Base-by-base conservation (phyloP, 2,797 vertebrate genomes). In the Antrozous pallidus region DNA sequence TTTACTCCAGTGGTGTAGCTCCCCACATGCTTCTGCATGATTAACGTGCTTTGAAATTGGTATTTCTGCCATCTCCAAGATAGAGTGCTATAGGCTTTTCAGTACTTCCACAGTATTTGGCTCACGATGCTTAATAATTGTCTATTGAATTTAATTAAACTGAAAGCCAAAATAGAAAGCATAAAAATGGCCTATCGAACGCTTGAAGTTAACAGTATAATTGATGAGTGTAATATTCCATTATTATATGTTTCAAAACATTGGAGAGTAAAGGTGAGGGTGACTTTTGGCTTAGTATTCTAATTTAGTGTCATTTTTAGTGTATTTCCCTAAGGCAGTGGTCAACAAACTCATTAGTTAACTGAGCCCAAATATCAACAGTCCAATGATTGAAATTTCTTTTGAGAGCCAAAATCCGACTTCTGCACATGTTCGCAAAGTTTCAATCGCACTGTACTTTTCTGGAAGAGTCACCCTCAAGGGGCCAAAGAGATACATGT, bases 91-190 rank as follows among this genome's bases (percentile, higher is more conserved):
- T 4, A 26, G 49, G 31, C 45, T 40, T 87, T 93, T 10, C 24
- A 65, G 36, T 31, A 65, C 49, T 86, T 86, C 51, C 26, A 13
- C 5, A 28, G 40, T 65, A 26, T 13, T n/a, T 86, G 83, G 16
- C 54, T 81, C 16, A 36, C 7, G 10, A 11, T 56, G 16, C n/a
- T 84, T 74, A 45, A 56, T 84, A 26, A 33, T 17, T 71, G 12
- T 40, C 93, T 88, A 31, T 79, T 93, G 24, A 56, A 83, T 13
- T 40, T 36, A 83, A 40, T 26, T 89, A 58, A 88, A 49, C 12
- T 45, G 58, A 78, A 81, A 51, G 49, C 40, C 77, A 49, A 74
- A 84, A n/a, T 8, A 63, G 51, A 67, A 86, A 92, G 45, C 65
- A 42, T 61, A 45, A 70, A 54, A 81, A 45, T 88, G 40, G 58